Base-by-base conservation (phyloP, 30 jellyfish, hydroid and myxozoan genomes). In the Aurelia sp. region DNA sequence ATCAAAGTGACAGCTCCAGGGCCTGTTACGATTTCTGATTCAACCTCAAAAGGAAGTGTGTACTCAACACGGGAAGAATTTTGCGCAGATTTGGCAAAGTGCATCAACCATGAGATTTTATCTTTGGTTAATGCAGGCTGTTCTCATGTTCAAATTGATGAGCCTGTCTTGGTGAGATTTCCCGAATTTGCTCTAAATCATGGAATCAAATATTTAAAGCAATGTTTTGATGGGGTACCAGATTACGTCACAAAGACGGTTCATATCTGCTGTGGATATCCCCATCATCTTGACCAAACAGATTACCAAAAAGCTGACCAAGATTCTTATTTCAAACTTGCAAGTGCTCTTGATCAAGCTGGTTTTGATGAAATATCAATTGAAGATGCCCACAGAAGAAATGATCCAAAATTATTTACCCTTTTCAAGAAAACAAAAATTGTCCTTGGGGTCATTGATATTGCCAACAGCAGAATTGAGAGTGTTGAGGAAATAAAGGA, bases 241-340 rank as follows among this genome's bases (percentile, higher is more conserved):
- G 57, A 61, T 22, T 87, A 85, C 40, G 95, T 85, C 18, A 22
- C 40, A 63, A 85, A 74, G 57, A 85, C 67, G 18, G 91, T 85
- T 5, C 95, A 85, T 47, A 52, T 74, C 44, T 85, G 95, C 17
- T 85, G 95, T 85, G 95, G 95, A 27, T 85, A 85, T 74, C 95
- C 95, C n/a, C 73, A 7, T 62, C 63, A 85, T 74, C 53, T 85
- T 13, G 95, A 67, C 71, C 88, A 74, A 72, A 84, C 68, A 3
- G 88, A 84, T 19, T 84, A 69, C 52, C 80, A 18, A 17, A 85
- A 85, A 64, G 91, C 95, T 6, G 95, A 85, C 22, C 22, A 57
- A 41, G 74, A 85, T 74, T 84, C 91, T 7, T 85, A 85, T 71
- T 15, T 73, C 9, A 63, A 74, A 62, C 52, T 85, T 55, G 95